A percentile compares a stretch with the other conserved stretches of the same genome.
phyloP scores from a whole-genome alignment of 2,888 invertebrate genomes.

The Callinectes sapidus region DNA sequence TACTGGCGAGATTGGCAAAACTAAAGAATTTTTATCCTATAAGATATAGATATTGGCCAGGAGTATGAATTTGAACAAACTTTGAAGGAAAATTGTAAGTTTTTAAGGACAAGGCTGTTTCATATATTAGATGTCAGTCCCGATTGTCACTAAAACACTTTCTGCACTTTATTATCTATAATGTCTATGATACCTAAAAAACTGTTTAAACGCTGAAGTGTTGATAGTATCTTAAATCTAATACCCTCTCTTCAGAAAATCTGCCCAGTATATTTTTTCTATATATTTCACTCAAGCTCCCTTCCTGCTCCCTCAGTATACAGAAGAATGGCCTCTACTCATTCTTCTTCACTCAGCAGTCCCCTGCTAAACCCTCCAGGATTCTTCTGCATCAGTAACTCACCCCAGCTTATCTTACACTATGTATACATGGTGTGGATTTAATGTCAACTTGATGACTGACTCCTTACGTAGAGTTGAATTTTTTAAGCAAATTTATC shows the following conservation, averaged over 20 bases:
- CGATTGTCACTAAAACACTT: too few species aligned
- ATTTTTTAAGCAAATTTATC: not conserved
- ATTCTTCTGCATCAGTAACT: constrained; percentile 27
- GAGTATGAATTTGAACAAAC: not conserved
- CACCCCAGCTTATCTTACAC: constrained; percentile 15
- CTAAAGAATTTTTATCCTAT: not conserved
- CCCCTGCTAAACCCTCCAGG: constrained; percentile 27
- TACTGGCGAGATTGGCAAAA: not conserved
- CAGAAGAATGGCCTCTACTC: constrained; percentile 15
- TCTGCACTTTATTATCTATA: too few species aligned
- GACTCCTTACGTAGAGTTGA: not conserved
- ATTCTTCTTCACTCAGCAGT: constrained; percentile 24
- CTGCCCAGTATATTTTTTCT: constrained; percentile 9
- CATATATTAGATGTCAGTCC: not conserved
- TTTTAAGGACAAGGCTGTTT: not conserved
- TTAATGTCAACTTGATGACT: not conserved
- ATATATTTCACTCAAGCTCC: constrained; percentile 5
- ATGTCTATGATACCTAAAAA: not conserved
- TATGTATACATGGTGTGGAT: not conserved
- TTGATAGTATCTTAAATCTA: not conserved
- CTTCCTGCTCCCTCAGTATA: constrained; percentile 23
- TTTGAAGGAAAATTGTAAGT: not conserved
- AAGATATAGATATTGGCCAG: not conserved
- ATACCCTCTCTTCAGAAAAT: not conserved
- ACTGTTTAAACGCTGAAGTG: not conserved